Evolutionary conservation across 2,888 invertebrate genomes (phyloP).

Genomic region (Leptura quadrifasciata): DNA sequence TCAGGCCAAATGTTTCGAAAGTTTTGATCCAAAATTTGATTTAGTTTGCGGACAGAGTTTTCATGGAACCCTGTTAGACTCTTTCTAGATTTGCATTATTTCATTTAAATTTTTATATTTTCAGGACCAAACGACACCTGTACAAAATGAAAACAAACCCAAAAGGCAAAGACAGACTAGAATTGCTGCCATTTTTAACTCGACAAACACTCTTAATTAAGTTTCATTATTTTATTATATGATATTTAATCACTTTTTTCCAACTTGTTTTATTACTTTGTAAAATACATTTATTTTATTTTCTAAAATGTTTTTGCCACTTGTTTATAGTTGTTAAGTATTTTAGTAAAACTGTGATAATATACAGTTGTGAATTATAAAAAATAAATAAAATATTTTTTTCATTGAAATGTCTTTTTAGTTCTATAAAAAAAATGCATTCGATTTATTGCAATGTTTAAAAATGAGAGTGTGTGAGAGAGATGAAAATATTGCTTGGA

Average conservation of each 20-base stretch:
- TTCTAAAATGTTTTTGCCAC: background rate
- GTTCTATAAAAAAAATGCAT: too few species aligned
- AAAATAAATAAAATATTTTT: slow-evolving; percentile 13
- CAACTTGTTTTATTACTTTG: background rate
- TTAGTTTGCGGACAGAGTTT: too few species aligned
- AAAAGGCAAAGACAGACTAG: slow-evolving; percentile 64
- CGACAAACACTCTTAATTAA: background rate
- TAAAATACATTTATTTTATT: background rate
- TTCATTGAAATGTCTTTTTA: slow-evolving; percentile 4
- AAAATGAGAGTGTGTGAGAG: too few species aligned
- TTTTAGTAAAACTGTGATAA: slow-evolving; percentile 19
- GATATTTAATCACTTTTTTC: background rate
- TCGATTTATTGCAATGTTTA: too few species aligned
- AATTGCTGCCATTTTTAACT: slow-evolving; percentile 69
- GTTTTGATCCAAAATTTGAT: too few species aligned
- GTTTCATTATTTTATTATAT: slow-evolving; percentile 13
- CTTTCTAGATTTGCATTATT: too few species aligned
- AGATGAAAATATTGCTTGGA: too few species aligned
- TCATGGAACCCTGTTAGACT: too few species aligned
- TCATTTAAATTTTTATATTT: slow-evolving; percentile 33
- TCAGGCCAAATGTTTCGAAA: too few species aligned
- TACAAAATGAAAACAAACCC: slow-evolving; percentile 46
- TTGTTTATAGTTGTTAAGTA: background rate
- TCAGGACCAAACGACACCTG: slow-evolving; percentile 42
- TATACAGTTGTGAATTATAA: slow-evolving; percentile 1